phyloP scores from a whole-genome alignment of 2,113 vertebrate genomes.

The Melanerpes aurifrons region DNA sequence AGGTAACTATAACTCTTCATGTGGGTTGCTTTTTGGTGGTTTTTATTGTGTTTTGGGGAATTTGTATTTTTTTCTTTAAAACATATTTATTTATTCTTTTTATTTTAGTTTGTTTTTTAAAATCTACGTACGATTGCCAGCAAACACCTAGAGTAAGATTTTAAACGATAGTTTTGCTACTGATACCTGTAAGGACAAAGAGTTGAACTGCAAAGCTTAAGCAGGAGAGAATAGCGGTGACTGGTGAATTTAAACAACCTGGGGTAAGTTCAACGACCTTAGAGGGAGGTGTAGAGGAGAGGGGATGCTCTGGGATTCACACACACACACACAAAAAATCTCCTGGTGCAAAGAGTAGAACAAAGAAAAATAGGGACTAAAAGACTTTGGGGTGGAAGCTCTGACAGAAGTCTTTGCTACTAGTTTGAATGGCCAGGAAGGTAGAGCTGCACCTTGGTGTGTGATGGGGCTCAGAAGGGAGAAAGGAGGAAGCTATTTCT shows the following conservation, averaged over 20 bases:
- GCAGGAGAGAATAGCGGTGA: conserved; percentile 22
- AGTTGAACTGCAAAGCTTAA: conserved; percentile 56
- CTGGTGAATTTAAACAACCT: conserved; percentile 35
- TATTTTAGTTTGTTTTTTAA: too few relatives aligned
- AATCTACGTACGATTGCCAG: not conserved
- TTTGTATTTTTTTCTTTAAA: not conserved
- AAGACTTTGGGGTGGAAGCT: not conserved
- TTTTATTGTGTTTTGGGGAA: not conserved
- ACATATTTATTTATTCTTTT: too few relatives aligned
- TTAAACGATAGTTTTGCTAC: not conserved
- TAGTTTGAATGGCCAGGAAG: not conserved
- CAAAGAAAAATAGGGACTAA: conserved; percentile 50
- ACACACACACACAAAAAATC: not conserved
- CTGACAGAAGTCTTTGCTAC: not conserved
- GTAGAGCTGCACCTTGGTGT: not conserved
- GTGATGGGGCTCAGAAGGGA: not conserved
- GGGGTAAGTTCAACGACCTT: conserved; percentile 8
- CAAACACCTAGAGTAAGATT: not conserved
- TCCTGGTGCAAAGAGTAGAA: conserved; percentile 9
- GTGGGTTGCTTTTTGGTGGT: conserved; percentile 9
- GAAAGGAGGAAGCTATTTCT: not conserved
- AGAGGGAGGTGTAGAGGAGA: not conserved
- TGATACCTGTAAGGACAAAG: conserved; percentile 62
- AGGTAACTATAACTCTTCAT: conserved; percentile 78
- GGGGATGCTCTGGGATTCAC: not conserved